Evolutionary conservation across 2,113 vertebrate species (phyloP), one percentile per base, ranked within the genome.

Genomic region (Formicarius rufipectus): DNA sequence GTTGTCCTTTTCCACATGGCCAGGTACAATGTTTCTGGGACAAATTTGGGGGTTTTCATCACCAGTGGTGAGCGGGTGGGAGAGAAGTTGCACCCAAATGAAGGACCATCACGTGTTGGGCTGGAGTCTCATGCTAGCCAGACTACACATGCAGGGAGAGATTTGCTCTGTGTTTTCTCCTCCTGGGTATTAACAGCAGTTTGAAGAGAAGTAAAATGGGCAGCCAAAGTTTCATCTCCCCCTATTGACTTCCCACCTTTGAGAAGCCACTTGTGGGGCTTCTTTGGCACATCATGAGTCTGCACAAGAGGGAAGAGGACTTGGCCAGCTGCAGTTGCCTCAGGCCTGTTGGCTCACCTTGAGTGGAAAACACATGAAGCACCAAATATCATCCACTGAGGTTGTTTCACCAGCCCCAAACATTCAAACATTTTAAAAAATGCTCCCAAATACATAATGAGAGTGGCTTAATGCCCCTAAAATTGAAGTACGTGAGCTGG

Each of bases 1-100:
- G 52, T 81, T 95, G 82, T 84, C 68, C 92, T 93, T 88, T 96
- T 77, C 82, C 90, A 63, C 63, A 40, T 27, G 5, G 52, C 31
- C 93, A 96, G 95, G 95, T 95, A 23, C 3, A 0, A 23, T 16
- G 1, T 42, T 89, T 67, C 53, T 72, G 83, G 68, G 80, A 90
- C 80, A 72, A 81, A 88, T 63, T 28, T 66, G 67, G 55, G 85
- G 42, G 44, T 42, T 85, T 86, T 93, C 60, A 30, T 81, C 64
- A 87, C 40, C 8, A 6, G 35, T 0, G 0, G 56, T 72, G 73
- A 85, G 72, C 21, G 24, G 3, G 78, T 87, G 87, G 75, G 55
- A 90, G 42, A 42, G 9, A 59, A 86, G 62, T 23, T 78, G 28
- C 24, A 20, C 78, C 78, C 87, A 91, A 85, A 93, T 69, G 85